Evolutionary conservation across 1,140 invertebrate species (phyloP).

Genomic region (Euura saliciscinereae): DNA sequence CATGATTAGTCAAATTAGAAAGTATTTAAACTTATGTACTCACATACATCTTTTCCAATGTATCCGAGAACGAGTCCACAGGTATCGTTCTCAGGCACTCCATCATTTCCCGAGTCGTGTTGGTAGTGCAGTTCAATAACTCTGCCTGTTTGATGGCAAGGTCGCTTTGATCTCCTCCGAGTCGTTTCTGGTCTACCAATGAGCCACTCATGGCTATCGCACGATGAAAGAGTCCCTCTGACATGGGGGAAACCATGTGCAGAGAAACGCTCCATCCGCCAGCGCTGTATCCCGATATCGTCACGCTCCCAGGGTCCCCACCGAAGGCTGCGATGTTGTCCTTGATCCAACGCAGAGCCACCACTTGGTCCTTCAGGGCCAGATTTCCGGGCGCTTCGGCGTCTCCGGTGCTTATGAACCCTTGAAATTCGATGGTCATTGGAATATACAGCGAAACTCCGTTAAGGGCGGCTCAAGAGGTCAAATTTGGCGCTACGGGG

Average conservation of each 20-base stretch:
- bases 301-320: constrained; percentile 74
- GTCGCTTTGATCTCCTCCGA: constrained; percentile 63
- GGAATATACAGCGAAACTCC: no score
- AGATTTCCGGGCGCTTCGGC: constrained; percentile 71
- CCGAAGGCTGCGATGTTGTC: constrained; percentile 76
- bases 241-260: constrained; percentile 76
- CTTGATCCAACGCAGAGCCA: constrained; percentile 74
- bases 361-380: constrained; percentile 78
- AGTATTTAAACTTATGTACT: constrained; percentile 18
- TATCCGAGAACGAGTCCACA: constrained; percentile 35
- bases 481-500: no score
- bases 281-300: constrained; percentile 73
- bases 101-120: constrained; percentile 63
- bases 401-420: constrained; percentile 72
- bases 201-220: constrained; percentile 74
- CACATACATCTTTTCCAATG: constrained; percentile 35
- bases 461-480: no score
- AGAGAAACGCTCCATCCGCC: constrained; percentile 70
- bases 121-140: constrained; percentile 69
- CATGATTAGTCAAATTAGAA: neutral
- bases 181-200: constrained; percentile 64
- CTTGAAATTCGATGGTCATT: constrained; percentile 40
- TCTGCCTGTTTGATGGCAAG: constrained; percentile 72
- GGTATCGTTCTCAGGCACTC: constrained; percentile 67
- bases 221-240: constrained; percentile 72